Evolutionary conservation across 1,140 invertebrate species (phyloP), one percentile per base, ranked within the genome.

Genomic region (Capitella teleta): DNA sequence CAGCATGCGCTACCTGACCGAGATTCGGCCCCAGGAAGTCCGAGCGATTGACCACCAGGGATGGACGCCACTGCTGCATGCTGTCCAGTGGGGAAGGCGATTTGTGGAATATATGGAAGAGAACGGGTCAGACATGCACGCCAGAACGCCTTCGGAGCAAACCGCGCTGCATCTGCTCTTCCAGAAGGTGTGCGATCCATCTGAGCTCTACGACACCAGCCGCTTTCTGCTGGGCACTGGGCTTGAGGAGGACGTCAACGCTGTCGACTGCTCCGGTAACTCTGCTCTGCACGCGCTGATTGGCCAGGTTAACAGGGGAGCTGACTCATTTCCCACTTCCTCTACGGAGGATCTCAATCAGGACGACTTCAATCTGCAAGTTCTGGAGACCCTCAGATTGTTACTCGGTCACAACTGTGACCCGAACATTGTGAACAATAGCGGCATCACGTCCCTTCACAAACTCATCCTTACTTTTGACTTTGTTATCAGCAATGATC

Each of bases 161-260:
- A 66, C 63, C 4, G 62, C 63, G 4, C 55, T 70, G 12, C 67
- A 70, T 54, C 54, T 59, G 12, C 46, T 70, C 12, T 70, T 64
- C 44, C 58, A 60, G 51, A 61, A 61, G 42, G 62, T 65, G 42
- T 59, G 63, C 47, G 62, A 59, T 2, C 57, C 65, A 10, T 61
- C 63, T 47, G 55, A 62, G 34, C 61, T 68, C 6, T 66, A 52
- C 51, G 63, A 68, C 30, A 67, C 63, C 16, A 63, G 64, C 10
- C 62, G 62, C 38, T 67, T 61, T 38, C 54, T 70, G 28, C 56
- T 70, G 12, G 65, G 58, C 23, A 62, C 63, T 34, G 67, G 66
- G 1, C 57, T 70, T 26, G 66, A 70, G 51, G 60, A 68, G 50
- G 53, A 66, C 25, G 54, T 68, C 6, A 68, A 67, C 42, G 44